phyloP scores from a whole-genome alignment of 2,797 vertebrate genomes.

The Galaxias olidus region DNA sequence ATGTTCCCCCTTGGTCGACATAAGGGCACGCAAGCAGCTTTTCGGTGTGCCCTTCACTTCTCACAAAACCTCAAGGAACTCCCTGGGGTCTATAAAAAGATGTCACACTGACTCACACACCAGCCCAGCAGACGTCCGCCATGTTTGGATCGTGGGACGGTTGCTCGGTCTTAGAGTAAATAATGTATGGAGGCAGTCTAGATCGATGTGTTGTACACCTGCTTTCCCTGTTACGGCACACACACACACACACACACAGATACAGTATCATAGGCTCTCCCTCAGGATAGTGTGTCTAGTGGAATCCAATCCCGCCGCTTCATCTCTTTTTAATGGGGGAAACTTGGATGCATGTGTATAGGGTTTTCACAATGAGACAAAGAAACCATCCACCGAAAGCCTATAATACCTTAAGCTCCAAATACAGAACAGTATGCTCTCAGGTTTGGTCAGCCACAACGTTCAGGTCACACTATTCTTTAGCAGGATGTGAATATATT shows the following conservation, averaged over 20 bases:
- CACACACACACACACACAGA: conserved; percentile 30
- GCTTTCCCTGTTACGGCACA: too few relatives aligned
- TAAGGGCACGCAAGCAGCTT: conserved; percentile 2
- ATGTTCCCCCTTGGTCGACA: too few relatives aligned
- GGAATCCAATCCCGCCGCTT: conserved; percentile 56
- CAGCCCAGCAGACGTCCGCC: conserved; percentile 54
- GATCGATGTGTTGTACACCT: conserved; percentile 57
- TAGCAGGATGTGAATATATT: background rate
- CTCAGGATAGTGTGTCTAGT: conserved; percentile 52
- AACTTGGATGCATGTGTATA: conserved; percentile 29
- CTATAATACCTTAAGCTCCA: background rate
- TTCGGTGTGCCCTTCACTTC: conserved; percentile 33
- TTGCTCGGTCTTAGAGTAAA: conserved; percentile 55
- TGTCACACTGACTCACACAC: conserved; percentile 38
- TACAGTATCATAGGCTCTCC: conserved; percentile 49
- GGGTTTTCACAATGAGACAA: conserved; percentile 7
- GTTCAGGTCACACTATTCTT: conserved; percentile 3
- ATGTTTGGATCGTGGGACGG: conserved; percentile 41
- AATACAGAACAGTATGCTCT: background rate
- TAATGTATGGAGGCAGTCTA: conserved; percentile 59
- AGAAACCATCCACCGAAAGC: background rate
- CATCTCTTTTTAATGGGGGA: conserved; percentile 55
- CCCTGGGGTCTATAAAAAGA: conserved; percentile 59
- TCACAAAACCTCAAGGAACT: conserved; percentile 46
- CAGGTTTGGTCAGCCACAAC: background rate